Conservation (phyloP, 2,888 invertebrate species). For the Ecliptopera silaceata region DNA sequence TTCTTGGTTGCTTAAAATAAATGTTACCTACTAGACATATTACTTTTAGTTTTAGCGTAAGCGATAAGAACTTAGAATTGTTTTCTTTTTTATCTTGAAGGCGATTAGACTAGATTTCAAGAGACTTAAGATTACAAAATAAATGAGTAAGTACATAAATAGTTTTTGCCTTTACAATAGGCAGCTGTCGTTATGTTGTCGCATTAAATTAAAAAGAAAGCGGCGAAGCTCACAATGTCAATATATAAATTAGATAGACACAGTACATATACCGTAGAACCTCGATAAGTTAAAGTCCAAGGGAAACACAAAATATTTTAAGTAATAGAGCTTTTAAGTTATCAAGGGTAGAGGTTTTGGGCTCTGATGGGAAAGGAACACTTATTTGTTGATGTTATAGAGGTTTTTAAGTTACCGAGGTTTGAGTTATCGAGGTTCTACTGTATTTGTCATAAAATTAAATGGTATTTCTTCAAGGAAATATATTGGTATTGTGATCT, state of each 20-base stretch:
- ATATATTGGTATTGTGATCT: conserved; percentile 15
- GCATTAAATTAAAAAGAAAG: conserved; percentile 5
- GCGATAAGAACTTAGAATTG: conserved; percentile 12
- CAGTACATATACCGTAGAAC: no score
- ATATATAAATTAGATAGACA: no score
- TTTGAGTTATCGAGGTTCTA: no score
- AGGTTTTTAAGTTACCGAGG: no score
- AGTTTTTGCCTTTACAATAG: conserved; percentile 17
- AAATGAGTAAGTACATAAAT: conserved; percentile 11
- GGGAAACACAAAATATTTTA: no score
- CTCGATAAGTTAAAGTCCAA: no score
- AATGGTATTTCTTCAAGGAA: not conserved
- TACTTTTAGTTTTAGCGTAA: not conserved
- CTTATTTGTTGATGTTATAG: no score
- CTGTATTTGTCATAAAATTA: not conserved
- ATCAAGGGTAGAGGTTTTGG: no score
- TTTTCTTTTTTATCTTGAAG: conserved; percentile 23
- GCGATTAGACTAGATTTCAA: conserved; percentile 34
- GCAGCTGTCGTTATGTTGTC: conserved; percentile 2
- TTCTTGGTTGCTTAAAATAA: not conserved
- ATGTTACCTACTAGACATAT: not conserved
- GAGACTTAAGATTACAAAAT: conserved; percentile 19
- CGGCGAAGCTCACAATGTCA: conserved; percentile 6
- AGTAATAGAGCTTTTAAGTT: no score
- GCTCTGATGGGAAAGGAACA: no score